Evolutionary conservation across 2,888 invertebrate genomes (phyloP).

Genomic region (Ariolimax columbianus): DNA sequence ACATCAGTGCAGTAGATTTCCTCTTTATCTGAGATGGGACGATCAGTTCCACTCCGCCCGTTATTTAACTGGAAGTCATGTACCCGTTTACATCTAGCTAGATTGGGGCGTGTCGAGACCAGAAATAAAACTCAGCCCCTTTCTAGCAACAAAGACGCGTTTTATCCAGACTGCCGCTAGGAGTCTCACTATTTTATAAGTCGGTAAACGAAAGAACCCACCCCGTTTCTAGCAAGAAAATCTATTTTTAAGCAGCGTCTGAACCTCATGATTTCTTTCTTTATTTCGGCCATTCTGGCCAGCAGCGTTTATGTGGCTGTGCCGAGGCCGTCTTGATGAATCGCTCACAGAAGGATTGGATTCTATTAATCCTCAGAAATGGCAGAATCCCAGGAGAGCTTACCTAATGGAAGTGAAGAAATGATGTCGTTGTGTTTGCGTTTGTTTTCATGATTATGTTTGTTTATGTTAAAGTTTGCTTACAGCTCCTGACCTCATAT

Average conservation of each 20-base stretch:
- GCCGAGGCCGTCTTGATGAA: conserved; percentile 23
- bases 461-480: background rate
- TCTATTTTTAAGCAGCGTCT: conserved; percentile 6
- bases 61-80: too few relatives aligned
- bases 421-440: conserved; percentile 9
- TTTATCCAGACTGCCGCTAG: too few relatives aligned
- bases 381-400: background rate
- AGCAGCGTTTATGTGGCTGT: background rate
- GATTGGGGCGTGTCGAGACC: too few relatives aligned
- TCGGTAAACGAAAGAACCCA: background rate
- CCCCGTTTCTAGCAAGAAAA: background rate
- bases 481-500: background rate
- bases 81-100: too few relatives aligned
- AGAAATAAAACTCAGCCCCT: too few relatives aligned
- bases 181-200: too few relatives aligned
- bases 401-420: background rate
- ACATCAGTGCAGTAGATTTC: too few relatives aligned
- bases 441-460: background rate
- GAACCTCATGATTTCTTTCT: background rate
- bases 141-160: too few relatives aligned
- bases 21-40: too few relatives aligned
- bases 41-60: too few relatives aligned
- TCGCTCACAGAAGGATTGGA: conserved; percentile 12
- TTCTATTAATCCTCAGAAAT: conserved; percentile 41
- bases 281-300: background rate